phyloP scores from a whole-genome alignment of 1,140 invertebrate species.

The Contarinia nasturtii region DNA sequence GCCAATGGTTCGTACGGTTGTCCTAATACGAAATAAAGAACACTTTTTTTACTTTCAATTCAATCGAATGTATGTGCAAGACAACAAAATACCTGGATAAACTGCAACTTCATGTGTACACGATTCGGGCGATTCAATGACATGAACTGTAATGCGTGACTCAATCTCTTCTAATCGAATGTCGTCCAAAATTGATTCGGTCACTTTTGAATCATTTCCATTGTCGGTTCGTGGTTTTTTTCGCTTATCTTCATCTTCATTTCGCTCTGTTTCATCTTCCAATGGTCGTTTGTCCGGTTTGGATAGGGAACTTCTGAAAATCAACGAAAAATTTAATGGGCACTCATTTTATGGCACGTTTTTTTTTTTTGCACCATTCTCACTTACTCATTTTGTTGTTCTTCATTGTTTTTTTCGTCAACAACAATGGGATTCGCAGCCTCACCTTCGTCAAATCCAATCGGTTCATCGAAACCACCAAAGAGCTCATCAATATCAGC shows the following conservation, averaged over 20 bases:
- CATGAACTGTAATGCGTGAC: slow-evolving; percentile 62
- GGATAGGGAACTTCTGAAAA: not conserved
- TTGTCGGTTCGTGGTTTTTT: slow-evolving; percentile 1
- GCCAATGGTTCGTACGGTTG: slow-evolving; percentile 61
- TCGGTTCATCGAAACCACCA: slow-evolving; percentile 12
- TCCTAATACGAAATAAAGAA: slow-evolving; percentile 19
- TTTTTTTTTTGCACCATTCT: too few species aligned
- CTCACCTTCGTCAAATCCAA: not conserved
- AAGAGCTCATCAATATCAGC: slow-evolving; percentile 20
- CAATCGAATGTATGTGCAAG: not conserved
- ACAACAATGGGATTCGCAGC: not conserved
- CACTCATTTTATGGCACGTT: not conserved
- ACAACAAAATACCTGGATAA: slow-evolving; percentile 32
- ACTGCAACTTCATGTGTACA: slow-evolving; percentile 88
- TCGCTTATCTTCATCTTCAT: not conserved
- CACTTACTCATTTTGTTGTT: not conserved
- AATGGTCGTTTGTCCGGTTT: slow-evolving; percentile 7
- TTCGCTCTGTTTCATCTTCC: not conserved
- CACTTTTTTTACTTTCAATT: not conserved
- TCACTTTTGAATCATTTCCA: slow-evolving; percentile 2
- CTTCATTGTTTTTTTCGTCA: not conserved
- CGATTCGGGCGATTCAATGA: slow-evolving; percentile 69
- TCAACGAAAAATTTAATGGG: not conserved
- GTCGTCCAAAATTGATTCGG: slow-evolving; percentile 23
- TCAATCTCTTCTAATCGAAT: slow-evolving; percentile 19